phyloP scores from a whole-genome alignment of 2,888 invertebrate genomes.

The Apamea sordens region DNA sequence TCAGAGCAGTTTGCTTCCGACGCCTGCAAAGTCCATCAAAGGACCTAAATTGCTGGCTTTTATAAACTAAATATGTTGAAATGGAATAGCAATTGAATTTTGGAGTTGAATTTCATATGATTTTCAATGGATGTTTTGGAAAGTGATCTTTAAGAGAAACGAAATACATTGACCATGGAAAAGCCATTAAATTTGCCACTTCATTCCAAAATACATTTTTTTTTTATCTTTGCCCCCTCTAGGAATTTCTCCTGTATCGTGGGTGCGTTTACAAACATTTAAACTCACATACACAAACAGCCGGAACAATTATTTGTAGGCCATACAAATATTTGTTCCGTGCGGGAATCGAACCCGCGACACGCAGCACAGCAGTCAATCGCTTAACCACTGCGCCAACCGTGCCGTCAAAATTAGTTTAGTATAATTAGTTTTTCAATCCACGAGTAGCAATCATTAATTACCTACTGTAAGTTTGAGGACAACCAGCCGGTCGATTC shows the following conservation, averaged over 20 bases:
- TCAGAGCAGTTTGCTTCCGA: conserved; percentile 34
- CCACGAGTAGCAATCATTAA: not conserved
- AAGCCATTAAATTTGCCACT: not conserved
- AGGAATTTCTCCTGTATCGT: no score
- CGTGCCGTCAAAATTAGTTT: no score
- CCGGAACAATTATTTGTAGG: no score
- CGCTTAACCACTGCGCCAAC: no score
- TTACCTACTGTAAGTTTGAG: not conserved
- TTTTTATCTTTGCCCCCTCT: no score
- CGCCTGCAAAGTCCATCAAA: conserved; percentile 40
- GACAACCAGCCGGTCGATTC: not conserved
- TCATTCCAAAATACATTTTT: not conserved
- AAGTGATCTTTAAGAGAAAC: not conserved
- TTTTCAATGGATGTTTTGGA: conserved; percentile 18
- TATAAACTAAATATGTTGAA: conserved; percentile 43
- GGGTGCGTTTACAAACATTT: no score
- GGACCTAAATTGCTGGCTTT: conserved; percentile 50
- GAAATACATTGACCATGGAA: not conserved
- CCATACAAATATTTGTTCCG: no score
- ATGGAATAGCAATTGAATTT: conserved; percentile 31
- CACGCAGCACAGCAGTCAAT: no score
- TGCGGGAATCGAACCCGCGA: no score
- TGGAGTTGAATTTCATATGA: conserved; percentile 1
- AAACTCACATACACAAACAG: no score
- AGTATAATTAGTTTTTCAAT: not conserved